phyloP scores from a whole-genome alignment of 2,888 invertebrate genomes.

The Escarpia spicata region DNA sequence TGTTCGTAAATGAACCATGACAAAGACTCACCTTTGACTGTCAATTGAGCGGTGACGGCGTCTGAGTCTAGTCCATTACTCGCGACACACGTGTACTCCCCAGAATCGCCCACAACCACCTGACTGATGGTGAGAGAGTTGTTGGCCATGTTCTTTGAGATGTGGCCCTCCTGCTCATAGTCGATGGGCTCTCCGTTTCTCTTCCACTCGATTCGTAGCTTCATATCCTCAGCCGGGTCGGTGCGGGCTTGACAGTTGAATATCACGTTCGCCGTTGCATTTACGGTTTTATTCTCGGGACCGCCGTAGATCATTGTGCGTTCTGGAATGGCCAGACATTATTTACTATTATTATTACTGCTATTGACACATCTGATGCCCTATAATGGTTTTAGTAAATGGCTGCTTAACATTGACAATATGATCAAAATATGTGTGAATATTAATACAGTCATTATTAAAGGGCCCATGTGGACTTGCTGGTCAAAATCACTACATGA shows the following conservation, averaged over 20 bases:
- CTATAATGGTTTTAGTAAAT: too few species aligned
- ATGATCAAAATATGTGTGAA: too few species aligned
- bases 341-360: not conserved
- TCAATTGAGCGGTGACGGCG: constrained; percentile 35
- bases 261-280: constrained; percentile 41
- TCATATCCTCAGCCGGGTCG: constrained; percentile 47
- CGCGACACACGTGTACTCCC: constrained; percentile 44
- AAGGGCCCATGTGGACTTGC: too few species aligned
- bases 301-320: constrained; percentile 47
- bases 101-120: constrained; percentile 44
- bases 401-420: too few species aligned
- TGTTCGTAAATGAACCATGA: not conserved
- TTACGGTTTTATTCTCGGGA: constrained; percentile 43
- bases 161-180: constrained; percentile 47
- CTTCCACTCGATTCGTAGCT: constrained; percentile 84
- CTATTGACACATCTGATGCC: too few species aligned
- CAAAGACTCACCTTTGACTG: constrained; percentile 43
- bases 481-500: too few species aligned
- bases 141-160: constrained; percentile 39
- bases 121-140: constrained; percentile 47
- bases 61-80: constrained; percentile 43
- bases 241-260: constrained; percentile 55
- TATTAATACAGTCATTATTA: too few species aligned
- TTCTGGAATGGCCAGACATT: constrained; percentile 39
- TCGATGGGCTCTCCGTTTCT: constrained; percentile 75